phyloP scores from a whole-genome alignment of 2,113 vertebrate genomes.

The Agapornis roseicollis region DNA sequence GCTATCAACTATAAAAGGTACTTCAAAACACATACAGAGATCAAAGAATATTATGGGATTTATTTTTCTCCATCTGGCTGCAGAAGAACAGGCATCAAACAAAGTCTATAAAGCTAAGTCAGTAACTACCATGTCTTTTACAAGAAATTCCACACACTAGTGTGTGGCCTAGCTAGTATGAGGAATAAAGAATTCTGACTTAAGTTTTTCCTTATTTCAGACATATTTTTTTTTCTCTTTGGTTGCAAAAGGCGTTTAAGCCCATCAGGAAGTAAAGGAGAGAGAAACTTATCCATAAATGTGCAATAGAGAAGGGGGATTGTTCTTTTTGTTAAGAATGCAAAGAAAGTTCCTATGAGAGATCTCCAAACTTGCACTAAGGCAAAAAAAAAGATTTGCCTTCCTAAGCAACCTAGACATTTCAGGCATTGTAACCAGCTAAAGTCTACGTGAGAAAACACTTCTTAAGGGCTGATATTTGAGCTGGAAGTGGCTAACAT shows the following conservation, averaged over 20 bases:
- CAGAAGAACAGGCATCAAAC: background rate
- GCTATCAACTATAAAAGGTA: background rate
- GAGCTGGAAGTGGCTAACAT: background rate
- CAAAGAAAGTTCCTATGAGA: background rate
- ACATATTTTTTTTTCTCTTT: background rate
- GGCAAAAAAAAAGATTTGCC: background rate
- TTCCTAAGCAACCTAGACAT: background rate
- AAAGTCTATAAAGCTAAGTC: background rate
- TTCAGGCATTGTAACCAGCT: background rate
- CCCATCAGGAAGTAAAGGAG: background rate
- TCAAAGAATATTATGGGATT: background rate
- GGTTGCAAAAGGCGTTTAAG: background rate
- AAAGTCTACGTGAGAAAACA: background rate
- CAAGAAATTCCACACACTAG: background rate
- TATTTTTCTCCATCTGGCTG: background rate
- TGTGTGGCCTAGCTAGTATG: background rate
- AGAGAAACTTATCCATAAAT: background rate
- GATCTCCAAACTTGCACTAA: background rate
- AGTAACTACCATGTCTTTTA: background rate
- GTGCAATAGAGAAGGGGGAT: background rate
- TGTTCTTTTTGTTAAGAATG: background rate
- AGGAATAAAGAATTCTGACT: background rate
- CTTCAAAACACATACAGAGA: slow-evolving; percentile 13
- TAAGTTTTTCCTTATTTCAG: background rate
- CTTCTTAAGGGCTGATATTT: background rate